These are phyloP conservation scores for Pipistrellus kuhlii DNA, from an alignment of 2,797 vertebrate species.

Conservation along the genomic window DNA sequence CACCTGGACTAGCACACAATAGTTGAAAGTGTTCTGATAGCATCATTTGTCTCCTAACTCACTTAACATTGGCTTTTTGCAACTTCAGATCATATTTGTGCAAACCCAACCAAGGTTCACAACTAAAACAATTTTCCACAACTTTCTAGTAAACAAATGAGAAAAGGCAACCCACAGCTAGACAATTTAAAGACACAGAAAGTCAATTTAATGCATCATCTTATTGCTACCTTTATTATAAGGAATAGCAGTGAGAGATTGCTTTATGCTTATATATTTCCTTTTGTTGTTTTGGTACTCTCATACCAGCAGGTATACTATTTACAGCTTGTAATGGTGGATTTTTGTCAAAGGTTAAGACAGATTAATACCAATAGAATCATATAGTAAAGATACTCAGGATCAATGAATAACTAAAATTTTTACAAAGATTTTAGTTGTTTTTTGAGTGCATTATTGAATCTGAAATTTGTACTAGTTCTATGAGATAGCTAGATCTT, in stretches of 20 bases:
- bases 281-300: background rate
- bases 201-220: accelerated
- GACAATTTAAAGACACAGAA: background rate
- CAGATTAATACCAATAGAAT: background rate
- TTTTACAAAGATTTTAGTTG: background rate
- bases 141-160: background rate
- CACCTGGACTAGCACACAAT: constrained; percentile 23
- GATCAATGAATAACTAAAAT: background rate
- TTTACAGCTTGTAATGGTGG: accelerated
- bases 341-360: constrained; percentile 14
- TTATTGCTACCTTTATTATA: background rate
- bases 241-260: background rate
- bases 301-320: background rate
- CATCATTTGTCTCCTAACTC: constrained; percentile 26
- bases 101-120: constrained; percentile 50
- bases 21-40: constrained; percentile 12
- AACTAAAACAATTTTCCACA: constrained; percentile 9
- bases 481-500: background rate
- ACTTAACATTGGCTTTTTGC: constrained; percentile 37
- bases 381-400: background rate
- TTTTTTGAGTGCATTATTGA: background rate
- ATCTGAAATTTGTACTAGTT: background rate
- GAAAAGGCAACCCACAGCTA: background rate
- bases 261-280: background rate
- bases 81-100: constrained; percentile 52